Evolutionary conservation across 2,888 invertebrate species (phyloP).

Genomic region (Trachelus troglodyta): DNA sequence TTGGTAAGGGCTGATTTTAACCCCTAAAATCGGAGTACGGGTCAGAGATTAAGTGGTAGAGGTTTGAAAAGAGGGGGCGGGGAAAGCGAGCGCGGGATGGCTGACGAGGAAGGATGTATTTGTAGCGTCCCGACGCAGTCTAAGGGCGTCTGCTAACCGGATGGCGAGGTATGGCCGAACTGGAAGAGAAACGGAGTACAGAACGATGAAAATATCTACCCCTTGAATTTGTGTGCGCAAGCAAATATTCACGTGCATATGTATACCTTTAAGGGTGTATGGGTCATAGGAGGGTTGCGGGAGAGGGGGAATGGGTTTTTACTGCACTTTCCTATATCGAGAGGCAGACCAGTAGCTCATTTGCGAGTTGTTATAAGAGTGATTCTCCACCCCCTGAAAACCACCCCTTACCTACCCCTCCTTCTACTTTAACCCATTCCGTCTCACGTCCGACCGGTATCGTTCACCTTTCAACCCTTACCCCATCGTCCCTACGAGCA

Average conservation of each 20-base stretch:
- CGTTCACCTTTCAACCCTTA: conserved; percentile 5
- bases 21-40: neutral
- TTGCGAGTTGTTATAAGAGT: conserved; percentile 33
- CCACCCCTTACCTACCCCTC: neutral
- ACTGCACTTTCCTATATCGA: conserved; percentile 25
- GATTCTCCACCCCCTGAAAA: conserved; percentile 15
- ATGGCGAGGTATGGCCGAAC: neutral
- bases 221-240: neutral
- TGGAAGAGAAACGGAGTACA: neutral
- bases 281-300: neutral
- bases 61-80: conserved; percentile 8
- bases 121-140: neutral
- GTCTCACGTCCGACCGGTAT: conserved; percentile 18
- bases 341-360: conserved; percentile 33
- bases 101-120: neutral
- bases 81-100: neutral
- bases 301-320: neutral
- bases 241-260: neutral
- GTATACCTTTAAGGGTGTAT: neutral
- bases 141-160: neutral
- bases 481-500: neutral
- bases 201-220: neutral
- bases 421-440: conserved; percentile 1
- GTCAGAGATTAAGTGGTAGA: conserved; percentile 7
- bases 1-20: conserved; percentile 14